Percentiles rank a stretch among this genome's conserved stretches.
phyloP scores from a whole-genome alignment of 92 coral and sea anemone genomes.

The Zoanthus sansibaricus region DNA sequence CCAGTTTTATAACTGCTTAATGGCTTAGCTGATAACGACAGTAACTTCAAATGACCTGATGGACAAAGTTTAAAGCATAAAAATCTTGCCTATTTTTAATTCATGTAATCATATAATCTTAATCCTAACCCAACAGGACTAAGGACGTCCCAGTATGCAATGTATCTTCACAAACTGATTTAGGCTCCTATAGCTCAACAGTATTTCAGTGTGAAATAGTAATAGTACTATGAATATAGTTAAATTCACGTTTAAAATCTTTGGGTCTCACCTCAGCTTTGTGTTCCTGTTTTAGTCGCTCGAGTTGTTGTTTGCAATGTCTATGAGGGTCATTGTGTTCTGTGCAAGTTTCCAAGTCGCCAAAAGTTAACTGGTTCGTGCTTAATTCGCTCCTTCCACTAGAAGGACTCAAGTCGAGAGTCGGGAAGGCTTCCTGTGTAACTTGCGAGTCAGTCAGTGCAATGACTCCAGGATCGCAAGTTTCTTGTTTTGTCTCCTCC shows the following conservation, averaged over 20 bases:
- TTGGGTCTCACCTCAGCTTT: not conserved
- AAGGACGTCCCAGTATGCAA: too few relatives aligned
- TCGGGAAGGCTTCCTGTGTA: not conserved
- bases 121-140: too few relatives aligned
- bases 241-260: not conserved
- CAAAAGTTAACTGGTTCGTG: not conserved
- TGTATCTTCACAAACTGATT: not conserved
- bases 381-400: not conserved
- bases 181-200: not conserved
- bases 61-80: too few relatives aligned
- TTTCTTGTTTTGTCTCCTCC: not conserved
- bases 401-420: not conserved
- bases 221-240: not conserved
- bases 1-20: too few relatives aligned
- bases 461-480: not conserved
- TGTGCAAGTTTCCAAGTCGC: not conserved
- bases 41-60: too few relatives aligned
- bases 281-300: not conserved
- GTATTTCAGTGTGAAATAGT: not conserved
- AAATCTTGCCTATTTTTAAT: too few relatives aligned
- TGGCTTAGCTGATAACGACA: too few relatives aligned
- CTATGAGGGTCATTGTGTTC: not conserved
- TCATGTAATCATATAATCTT: too few relatives aligned
- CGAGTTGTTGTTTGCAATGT: not conserved
- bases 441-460: not conserved